phyloP scores from a whole-genome alignment of 2,797 vertebrate species.

The Enteromius viviparus region DNA sequence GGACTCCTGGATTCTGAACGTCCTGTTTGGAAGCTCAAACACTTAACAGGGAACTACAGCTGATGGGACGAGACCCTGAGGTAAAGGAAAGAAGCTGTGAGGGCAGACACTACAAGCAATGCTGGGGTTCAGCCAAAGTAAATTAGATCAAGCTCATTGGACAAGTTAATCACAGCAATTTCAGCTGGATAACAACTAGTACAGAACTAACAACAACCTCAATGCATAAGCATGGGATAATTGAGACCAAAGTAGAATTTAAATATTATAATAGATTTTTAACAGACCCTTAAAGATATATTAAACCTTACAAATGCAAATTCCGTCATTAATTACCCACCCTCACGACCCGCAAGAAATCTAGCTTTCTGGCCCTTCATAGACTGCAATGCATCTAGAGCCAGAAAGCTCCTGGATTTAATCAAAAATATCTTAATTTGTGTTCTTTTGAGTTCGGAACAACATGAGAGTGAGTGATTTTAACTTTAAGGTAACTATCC shows the following conservation, averaged over 20 bases:
- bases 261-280: background rate
- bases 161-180: conserved; percentile 21
- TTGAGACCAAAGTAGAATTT: background rate
- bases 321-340: background rate
- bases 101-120: background rate
- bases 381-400: background rate
- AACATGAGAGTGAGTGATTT: background rate
- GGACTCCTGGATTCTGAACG: conserved; percentile 5
- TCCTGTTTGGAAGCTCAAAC: background rate
- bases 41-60: conserved; percentile 4
- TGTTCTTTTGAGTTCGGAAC: too few species aligned
- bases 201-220: background rate
- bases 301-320: background rate
- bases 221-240: background rate
- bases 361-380: background rate
- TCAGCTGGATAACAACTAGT: background rate
- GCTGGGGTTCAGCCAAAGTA: conserved; percentile 29
- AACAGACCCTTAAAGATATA: background rate
- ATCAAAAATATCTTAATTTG: too few species aligned
- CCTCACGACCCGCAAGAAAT: background rate
- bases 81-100: background rate
- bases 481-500: background rate
- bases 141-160: conserved; percentile 35
- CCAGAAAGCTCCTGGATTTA: too few species aligned
- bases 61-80: background rate